phyloP scores from a whole-genome alignment of 2,888 invertebrate species.

The Shargacucullia verbasci region DNA sequence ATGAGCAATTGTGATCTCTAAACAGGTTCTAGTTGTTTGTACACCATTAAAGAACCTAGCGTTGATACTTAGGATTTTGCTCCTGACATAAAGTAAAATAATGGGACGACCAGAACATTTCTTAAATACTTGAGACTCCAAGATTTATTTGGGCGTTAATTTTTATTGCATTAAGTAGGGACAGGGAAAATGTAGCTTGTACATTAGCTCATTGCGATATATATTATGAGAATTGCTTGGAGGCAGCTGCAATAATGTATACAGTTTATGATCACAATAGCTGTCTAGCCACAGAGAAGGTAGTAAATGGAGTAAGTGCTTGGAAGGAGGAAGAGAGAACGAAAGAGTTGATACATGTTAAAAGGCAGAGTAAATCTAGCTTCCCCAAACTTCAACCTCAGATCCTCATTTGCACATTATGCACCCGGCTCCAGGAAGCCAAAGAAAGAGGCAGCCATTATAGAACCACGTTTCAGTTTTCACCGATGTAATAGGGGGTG shows the following conservation, averaged over 20 bases:
- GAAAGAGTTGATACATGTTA: no score
- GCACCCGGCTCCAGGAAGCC: no score
- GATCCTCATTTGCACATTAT: no score
- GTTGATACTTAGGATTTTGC: conserved; percentile 27
- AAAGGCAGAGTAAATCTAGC: no score
- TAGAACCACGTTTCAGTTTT: no score
- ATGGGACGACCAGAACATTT: conserved; percentile 36
- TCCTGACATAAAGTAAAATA: conserved; percentile 38
- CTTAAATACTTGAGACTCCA: conserved; percentile 27
- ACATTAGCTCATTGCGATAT: conserved; percentile 26
- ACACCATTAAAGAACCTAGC: conserved; percentile 13
- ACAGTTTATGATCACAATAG: conserved; percentile 43
- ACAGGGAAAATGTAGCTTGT: conserved; percentile 26
- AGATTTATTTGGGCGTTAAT: conserved; percentile 48
- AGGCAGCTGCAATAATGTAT: conserved; percentile 48
- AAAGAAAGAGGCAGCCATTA: no score
- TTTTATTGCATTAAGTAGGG: conserved; percentile 43
- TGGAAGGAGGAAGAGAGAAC: no score
- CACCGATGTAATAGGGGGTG: no score
- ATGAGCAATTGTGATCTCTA: conserved; percentile 29
- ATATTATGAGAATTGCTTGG: conserved; percentile 37
- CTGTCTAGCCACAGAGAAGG: conserved; percentile 8
- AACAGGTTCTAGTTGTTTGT: conserved; percentile 29
- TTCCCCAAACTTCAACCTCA: no score
- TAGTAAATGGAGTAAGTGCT: conserved; percentile 15